These are phyloP conservation scores for Passerina amoena DNA, from an alignment of 2,113 vertebrate species.

Conservation along the genomic window DNA sequence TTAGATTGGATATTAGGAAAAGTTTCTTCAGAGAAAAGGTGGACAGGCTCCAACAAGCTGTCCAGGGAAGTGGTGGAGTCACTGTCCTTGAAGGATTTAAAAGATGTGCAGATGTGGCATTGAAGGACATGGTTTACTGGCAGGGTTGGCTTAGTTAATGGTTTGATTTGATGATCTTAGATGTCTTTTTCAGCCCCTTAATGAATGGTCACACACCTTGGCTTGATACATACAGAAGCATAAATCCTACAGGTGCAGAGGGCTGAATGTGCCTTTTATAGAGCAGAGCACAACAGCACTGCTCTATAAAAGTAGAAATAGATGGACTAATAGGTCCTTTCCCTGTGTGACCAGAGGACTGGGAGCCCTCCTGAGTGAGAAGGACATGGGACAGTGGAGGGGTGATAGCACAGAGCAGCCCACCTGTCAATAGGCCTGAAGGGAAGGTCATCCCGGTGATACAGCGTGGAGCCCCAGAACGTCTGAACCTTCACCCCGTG, in stretches of 20 bases:
- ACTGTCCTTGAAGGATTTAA: neutral
- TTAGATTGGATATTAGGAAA: neutral
- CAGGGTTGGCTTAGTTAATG: neutral
- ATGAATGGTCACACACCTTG: neutral
- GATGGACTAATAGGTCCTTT: neutral
- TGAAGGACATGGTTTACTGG: neutral
- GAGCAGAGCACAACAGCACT: neutral
- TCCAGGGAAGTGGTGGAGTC: neutral
- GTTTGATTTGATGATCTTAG: neutral
- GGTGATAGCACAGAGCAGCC: fast-evolving
- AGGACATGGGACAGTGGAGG: neutral
- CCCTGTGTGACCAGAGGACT: neutral
- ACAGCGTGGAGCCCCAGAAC: conserved; percentile 81
- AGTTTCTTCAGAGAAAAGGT: neutral
- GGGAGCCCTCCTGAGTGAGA: neutral
- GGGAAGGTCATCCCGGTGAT: conserved; percentile 81
- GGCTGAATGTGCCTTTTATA: neutral
- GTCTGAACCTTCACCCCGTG: conserved; percentile 77
- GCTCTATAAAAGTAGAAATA: neutral
- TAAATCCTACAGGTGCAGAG: neutral
- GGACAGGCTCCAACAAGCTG: neutral
- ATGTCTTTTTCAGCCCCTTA: neutral
- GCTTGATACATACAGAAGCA: neutral
- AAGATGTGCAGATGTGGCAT: neutral
- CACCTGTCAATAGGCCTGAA: conserved; percentile 77